A percentile compares a stretch with the other conserved stretches of the same genome.
Evolutionary conservation across 2,797 vertebrate genomes (phyloP).

Genomic region (Orientallactaga sibirica): DNA sequence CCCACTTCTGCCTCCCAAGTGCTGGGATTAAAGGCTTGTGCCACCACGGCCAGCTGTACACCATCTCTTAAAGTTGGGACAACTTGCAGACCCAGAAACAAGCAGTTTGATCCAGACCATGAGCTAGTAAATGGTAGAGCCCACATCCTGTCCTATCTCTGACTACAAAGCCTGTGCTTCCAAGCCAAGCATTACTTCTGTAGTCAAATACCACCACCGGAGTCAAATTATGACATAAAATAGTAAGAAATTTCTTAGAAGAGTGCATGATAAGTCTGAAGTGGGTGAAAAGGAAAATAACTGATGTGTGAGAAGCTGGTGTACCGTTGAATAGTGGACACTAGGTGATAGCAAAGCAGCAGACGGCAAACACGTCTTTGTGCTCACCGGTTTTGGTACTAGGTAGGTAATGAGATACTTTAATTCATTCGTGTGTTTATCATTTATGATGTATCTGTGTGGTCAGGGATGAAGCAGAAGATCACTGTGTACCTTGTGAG

Average conservation of each 20-base stretch:
- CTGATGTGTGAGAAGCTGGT: not conserved
- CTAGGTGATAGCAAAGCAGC: not conserved
- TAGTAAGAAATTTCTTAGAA: constrained; percentile 12
- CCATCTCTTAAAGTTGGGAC: constrained; percentile 28
- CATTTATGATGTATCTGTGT: constrained; percentile 3
- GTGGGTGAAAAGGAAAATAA: constrained; percentile 4
- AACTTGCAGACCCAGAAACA: constrained; percentile 1
- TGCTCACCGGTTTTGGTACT: constrained; percentile 1
- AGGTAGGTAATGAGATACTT: constrained; percentile 48
- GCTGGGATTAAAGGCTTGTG: too few species aligned
- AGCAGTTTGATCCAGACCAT: not conserved
- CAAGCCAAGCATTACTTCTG: not conserved
- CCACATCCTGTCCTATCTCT: not conserved
- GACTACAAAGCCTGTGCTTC: not conserved
- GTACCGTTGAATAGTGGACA: not conserved
- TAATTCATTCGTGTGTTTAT: constrained; percentile 22
- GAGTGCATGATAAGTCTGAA: not conserved
- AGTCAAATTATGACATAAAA: not conserved
- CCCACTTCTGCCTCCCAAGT: too few species aligned
- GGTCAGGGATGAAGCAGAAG: constrained; percentile 30
- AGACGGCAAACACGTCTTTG: not conserved
- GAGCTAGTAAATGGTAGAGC: not conserved
- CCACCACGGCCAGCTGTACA: not conserved
- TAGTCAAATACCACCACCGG: constrained; percentile 4
- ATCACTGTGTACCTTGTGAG: constrained; percentile 16